These are phyloP conservation scores for Tillus elongatus DNA, from an alignment of 2,888 invertebrate species.

Conservation along the genomic window DNA sequence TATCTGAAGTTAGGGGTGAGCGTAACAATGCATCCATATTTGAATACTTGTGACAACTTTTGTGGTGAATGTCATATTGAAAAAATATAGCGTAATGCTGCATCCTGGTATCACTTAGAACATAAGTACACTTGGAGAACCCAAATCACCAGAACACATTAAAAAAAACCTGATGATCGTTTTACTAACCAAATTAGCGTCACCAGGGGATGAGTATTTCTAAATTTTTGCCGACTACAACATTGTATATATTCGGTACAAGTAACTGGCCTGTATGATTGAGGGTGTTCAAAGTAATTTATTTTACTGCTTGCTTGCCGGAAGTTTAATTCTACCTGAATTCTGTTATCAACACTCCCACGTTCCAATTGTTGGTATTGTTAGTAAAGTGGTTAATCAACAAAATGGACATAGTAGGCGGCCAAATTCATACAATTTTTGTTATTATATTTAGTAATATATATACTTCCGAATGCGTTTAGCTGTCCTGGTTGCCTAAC, in stretches of 20 bases:
- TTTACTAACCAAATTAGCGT: no score
- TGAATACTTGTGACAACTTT: conserved; percentile 1
- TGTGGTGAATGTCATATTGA: conserved; percentile 5
- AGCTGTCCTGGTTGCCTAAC: no score
- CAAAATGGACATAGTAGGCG: no score
- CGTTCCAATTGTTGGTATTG: no score
- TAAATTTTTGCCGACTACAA: conserved; percentile 29
- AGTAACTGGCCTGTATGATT: conserved; percentile 25
- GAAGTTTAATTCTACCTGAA: no score
- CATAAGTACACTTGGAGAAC: conserved; percentile 33
- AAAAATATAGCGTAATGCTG: conserved; percentile 6
- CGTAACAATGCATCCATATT: conserved; percentile 1
- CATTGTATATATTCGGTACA: conserved; percentile 27
- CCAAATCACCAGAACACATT: no score
- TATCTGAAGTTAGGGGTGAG: no score
- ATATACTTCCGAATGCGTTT: no score
- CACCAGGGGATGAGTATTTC: conserved; percentile 32
- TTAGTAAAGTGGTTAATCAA: no score
- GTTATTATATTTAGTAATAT: no score
- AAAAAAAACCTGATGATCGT: conserved; percentile 36
- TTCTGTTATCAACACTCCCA: no score
- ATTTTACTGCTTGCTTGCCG: conserved; percentile 22
- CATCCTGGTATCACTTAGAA: conserved; percentile 8
- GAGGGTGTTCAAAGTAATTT: conserved; percentile 32
- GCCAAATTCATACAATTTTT: no score